Evolutionary conservation across 2,797 vertebrate genomes (phyloP).

Genomic region (Salmo trutta): DNA sequence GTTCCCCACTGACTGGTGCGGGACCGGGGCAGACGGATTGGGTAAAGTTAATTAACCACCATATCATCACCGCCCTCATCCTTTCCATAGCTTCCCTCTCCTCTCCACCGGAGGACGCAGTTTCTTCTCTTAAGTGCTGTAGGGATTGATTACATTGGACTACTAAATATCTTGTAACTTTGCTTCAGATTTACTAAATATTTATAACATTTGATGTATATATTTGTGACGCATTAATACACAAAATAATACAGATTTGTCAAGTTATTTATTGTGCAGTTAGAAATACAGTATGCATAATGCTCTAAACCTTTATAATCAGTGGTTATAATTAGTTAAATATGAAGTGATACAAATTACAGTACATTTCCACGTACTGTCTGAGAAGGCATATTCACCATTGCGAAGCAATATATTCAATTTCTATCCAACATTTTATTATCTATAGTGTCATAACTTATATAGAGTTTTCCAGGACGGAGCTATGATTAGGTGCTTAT

Average conservation of each 20-base stretch:
- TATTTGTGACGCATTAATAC: neutral
- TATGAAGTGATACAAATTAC: neutral
- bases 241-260: neutral
- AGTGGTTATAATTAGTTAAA: neutral
- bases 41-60: neutral
- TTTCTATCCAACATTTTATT: neutral
- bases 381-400: too few relatives aligned
- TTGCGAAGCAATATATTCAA: neutral
- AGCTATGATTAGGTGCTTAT: neutral
- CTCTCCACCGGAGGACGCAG: too few relatives aligned
- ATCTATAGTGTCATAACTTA: too few relatives aligned
- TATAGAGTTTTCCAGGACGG: neutral
- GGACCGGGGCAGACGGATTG: neutral
- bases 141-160: neutral
- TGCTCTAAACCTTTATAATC: neutral
- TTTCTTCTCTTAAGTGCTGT: neutral
- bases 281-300: neutral
- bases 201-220: too few relatives aligned
- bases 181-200: too few relatives aligned
- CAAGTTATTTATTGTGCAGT: neutral
- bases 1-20: neutral
- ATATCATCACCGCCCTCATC: neutral
- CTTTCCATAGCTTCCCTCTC: too few relatives aligned
- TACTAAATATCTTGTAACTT: neutral
- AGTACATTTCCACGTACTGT: too few relatives aligned